Conservation (phyloP, 1,140 invertebrate genomes). For the Aethina tumida region DNA sequence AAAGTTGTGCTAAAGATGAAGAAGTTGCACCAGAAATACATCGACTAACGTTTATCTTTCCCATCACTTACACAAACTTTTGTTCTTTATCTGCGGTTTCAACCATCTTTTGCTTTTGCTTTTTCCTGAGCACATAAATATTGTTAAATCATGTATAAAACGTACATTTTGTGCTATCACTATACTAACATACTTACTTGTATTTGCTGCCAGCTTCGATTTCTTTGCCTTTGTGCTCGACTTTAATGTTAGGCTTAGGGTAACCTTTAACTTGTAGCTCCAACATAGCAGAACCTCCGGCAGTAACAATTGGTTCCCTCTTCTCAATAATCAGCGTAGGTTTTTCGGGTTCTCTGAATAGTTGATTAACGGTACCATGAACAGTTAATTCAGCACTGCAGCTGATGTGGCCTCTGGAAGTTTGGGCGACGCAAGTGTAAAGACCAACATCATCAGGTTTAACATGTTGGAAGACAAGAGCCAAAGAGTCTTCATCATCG, state of each 20-base stretch:
- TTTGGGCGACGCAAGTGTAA: slow-evolving; percentile 92
- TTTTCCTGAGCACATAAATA: too few relatives aligned
- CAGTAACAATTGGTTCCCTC: slow-evolving; percentile 60
- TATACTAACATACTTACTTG: slow-evolving; percentile 44
- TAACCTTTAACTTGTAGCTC: slow-evolving; percentile 88
- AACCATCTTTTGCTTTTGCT: too few relatives aligned
- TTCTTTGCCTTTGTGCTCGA: slow-evolving; percentile 77
- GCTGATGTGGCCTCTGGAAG: slow-evolving; percentile 82
- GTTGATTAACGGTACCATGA: slow-evolving; percentile 73
- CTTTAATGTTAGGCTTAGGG: slow-evolving; percentile 84
- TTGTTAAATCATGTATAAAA: background rate
- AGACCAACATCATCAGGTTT: slow-evolving; percentile 87
- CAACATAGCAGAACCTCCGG: slow-evolving; percentile 88
- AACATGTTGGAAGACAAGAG: slow-evolving; percentile 87
- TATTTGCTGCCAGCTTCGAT: slow-evolving; percentile 70
- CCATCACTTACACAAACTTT: background rate
- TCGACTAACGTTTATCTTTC: too few relatives aligned
- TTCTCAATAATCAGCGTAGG: slow-evolving; percentile 67
- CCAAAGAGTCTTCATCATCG: slow-evolving; percentile 85
- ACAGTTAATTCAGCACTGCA: slow-evolving; percentile 89
- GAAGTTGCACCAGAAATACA: too few relatives aligned
- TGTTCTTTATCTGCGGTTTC: background rate
- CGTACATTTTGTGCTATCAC: too few relatives aligned
- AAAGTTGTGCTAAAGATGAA: too few relatives aligned
- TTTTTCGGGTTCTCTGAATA: slow-evolving; percentile 70